Evolutionary conservation across 2,113 vertebrate genomes (phyloP).

Genomic region (Athene cunicularia): DNA sequence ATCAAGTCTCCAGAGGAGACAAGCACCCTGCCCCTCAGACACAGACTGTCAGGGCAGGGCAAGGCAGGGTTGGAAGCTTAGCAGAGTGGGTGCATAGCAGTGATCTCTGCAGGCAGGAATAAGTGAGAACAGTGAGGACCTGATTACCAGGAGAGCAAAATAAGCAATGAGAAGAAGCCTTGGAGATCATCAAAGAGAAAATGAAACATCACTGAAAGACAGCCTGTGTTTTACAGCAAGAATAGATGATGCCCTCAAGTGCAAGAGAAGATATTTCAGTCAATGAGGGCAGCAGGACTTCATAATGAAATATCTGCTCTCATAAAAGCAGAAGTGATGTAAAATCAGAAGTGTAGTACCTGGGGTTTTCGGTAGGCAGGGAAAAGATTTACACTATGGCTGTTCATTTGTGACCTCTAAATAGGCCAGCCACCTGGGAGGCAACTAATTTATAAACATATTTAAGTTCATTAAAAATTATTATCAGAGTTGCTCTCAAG

Average conservation of each 20-base stretch:
- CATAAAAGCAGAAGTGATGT: neutral
- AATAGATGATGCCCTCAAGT: neutral
- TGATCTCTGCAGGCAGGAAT: neutral
- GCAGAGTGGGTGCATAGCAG: neutral
- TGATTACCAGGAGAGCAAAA: neutral
- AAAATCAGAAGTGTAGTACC: neutral
- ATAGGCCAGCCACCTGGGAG: neutral
- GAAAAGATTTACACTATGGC: neutral
- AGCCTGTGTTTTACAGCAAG: neutral
- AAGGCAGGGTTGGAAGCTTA: neutral
- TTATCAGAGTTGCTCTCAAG: neutral
- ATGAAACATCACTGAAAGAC: neutral
- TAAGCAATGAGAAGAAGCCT: neutral
- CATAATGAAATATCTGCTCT: neutral
- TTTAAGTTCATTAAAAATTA: neutral
- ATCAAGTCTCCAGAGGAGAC: neutral
- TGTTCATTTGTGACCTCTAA: neutral
- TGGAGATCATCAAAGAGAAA: neutral
- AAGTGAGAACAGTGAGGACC: neutral
- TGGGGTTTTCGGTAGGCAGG: neutral
- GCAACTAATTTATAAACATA: neutral
- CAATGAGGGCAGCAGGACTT: neutral
- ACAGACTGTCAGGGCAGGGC: rapidly evolving
- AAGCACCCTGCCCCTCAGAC: rapidly evolving
- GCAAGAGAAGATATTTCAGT: neutral